Conservation (phyloP, 2,888 invertebrate genomes). For the Paralinhomoeus sp. region DNA sequence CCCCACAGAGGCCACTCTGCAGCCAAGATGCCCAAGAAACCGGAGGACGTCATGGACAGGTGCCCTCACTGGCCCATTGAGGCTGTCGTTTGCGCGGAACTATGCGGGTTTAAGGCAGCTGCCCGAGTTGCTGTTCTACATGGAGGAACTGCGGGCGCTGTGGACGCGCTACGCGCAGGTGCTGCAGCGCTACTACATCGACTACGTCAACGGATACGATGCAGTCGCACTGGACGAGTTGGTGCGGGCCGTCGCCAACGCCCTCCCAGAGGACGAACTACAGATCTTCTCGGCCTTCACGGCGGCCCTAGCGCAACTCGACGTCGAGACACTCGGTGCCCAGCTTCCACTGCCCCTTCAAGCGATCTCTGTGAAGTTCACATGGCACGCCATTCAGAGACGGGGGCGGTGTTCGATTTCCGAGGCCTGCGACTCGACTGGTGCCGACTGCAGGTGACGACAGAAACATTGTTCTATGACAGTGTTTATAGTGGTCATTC, state of each 20-base stretch:
- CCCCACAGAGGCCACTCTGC: background rate
- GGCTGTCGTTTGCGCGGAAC: background rate
- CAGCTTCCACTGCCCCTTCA: background rate
- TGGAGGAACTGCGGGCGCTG: constrained; percentile 73
- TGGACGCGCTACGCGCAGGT: constrained; percentile 88
- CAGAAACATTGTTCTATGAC: too few species aligned
- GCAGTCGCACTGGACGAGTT: constrained; percentile 64
- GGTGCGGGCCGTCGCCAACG: constrained; percentile 24
- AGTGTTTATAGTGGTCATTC: constrained; percentile 1
- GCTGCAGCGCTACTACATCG: constrained; percentile 86
- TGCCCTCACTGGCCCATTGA: background rate
- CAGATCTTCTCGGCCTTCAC: constrained; percentile 74
- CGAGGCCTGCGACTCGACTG: constrained; percentile 82
- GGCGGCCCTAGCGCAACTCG: constrained; percentile 43
- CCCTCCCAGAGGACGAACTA: constrained; percentile 68
- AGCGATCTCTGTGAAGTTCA: too few species aligned
- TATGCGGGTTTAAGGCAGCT: constrained; percentile 42
- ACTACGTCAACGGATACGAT: constrained; percentile 86
- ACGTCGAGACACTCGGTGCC: constrained; percentile 10
- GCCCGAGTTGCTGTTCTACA: constrained; percentile 86
- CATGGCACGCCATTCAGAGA: too few species aligned
- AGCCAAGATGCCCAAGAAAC: background rate
- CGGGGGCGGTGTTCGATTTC: constrained; percentile 63
- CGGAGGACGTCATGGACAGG: background rate
- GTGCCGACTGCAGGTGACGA: constrained; percentile 81